Base-by-base conservation (phyloP, 1,140 invertebrate species). In the Chymomyza costata region DNA sequence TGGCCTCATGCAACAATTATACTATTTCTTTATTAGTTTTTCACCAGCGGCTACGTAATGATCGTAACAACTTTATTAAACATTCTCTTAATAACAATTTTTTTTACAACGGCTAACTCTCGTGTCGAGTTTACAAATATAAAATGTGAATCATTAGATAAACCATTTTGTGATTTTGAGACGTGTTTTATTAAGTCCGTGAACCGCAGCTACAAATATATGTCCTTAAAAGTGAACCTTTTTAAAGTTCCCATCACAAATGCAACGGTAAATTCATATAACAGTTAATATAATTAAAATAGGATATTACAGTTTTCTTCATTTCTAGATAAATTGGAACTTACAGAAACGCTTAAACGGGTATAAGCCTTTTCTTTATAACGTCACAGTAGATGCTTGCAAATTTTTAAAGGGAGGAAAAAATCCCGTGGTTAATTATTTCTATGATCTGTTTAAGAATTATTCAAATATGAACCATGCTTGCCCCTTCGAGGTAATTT, bases 151-250 rank as follows among this genome's bases (percentile, higher is more conserved):
- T 2, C 30, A 2, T 2, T 34, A n/a, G 43, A 46, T 18, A 19
- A 34, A n/a, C n/a, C 28, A 6, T 46, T 34, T 1, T 3, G 1
- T n/a, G 5, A n/a, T 3, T 34, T 46, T 18, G 43, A 46, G 2
- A 31, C 28, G 14, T 46, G 43, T 16, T 31, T 8, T 13, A n/a
- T 46, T 0, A 46, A 46, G 31, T 31, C 43, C 1, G 17, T 46
- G 1, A 46, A 46, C 31, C 43, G 43, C 8, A 46, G 25, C 11
- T 46, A 32, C 15, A 46, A 46, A 34, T 46, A 46, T n/a, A 5
- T 46, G 1, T 46, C 43, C 2, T 3, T 46, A 16, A 31, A 18
- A 5, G 43, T 6, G 0, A 32, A n/a, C 15, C 7, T 46, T 2
- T 16, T n/a, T 7, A 18, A 46, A 34, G 1, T 32, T 3, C 43